Evolutionary conservation across 2,888 invertebrate genomes (phyloP), one percentile per base, ranked within the genome.

Genomic region (Synanthedon formicaeformis): DNA sequence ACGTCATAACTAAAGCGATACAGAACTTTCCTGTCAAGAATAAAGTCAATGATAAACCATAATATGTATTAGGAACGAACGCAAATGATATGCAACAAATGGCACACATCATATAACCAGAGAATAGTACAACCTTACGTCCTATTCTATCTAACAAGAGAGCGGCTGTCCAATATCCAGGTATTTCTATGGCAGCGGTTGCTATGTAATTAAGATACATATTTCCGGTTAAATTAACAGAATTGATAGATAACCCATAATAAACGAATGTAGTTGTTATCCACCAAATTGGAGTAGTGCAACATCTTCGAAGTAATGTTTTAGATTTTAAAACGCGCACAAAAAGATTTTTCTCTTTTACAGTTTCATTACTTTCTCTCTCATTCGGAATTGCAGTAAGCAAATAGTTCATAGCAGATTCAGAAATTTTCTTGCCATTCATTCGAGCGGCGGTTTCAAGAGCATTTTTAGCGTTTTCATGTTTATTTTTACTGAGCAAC

Each of bases 181-280:
- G 94, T 59, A 94, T 91, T 72, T 94, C 94, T 40, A 92, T 88
- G 40, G 90, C 73, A 6, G 89, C 82, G 6, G 89, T 90, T 34
- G 91, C 75, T 51, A 93, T 91, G 66, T 94, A 95, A 75, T 94
- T 95, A 10, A 92, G 66, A 71, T 94, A 93, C 70, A 92, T 92
- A 72, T 94, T 91, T 4, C 94, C 94, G 49, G 91, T 89, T 56
- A 95, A 79, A 50, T 90, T 88, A 4, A 94, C 93, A 0, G 94
- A 92, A 75, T 93, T 94, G 52, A 95, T 84, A 12, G 93, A 93
- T 54, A 95, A 77, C 0, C 95, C 95, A 63, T 94, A 95, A 72
- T 93, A 95, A 51, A 94, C 91, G 58, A 95, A 91, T 0, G 93
- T 92, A 60, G 92, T 93, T 1, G 93, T 91, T 50, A 93, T 90